These are phyloP conservation scores for Actinernus sp. DNA, from an alignment of 92 coral and sea anemone species.

Conservation along the genomic window DNA sequence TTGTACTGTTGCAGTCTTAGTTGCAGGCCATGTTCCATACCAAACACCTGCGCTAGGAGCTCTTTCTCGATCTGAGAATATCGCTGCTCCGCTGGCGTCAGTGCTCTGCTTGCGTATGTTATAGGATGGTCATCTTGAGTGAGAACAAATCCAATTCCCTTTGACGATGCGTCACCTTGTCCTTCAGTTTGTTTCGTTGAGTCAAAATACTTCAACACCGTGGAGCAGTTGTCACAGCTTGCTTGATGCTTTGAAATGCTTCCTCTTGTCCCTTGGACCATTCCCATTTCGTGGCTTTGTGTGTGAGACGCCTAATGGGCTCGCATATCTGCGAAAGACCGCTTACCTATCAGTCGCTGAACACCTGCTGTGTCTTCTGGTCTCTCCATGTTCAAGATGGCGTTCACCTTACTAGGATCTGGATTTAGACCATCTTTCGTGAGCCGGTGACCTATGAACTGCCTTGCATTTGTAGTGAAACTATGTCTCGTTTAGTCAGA, in stretches of 20 bases:
- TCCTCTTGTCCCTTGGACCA: too few species aligned
- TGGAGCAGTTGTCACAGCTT: conserved; percentile 55
- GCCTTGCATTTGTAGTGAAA: too few species aligned
- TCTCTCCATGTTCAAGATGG: conserved; percentile 34
- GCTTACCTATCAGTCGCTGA: conserved; percentile 46
- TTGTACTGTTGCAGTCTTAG: conserved; percentile 54
- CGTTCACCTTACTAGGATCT: conserved; percentile 57
- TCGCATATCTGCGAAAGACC: conserved; percentile 50
- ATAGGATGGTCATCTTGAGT: too few species aligned
- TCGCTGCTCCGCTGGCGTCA: conserved; percentile 41
- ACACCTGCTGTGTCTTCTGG: conserved; percentile 51
- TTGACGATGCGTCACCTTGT: too few species aligned
- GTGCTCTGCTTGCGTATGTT: conserved; percentile 65
- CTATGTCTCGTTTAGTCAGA: too few species aligned
- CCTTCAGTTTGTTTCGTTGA: conserved; percentile 43
- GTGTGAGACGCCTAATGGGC: conserved; percentile 55
- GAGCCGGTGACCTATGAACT: conserved; percentile 50
- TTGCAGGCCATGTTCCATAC: conserved; percentile 57
- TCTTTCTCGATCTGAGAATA: conserved; percentile 72
- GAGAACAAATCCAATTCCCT: too few species aligned
- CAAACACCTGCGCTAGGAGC: conserved; percentile 57
- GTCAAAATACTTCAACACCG: conserved; percentile 48
- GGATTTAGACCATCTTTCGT: conserved; percentile 57
- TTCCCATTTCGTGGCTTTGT: too few species aligned
- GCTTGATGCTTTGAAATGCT: conserved; percentile 38